Percentiles rank a stretch among this genome's conserved stretches.
These are phyloP conservation scores for Bedellia somnulentella DNA, from an alignment of 2,888 invertebrate species.

Conservation along the genomic window DNA sequence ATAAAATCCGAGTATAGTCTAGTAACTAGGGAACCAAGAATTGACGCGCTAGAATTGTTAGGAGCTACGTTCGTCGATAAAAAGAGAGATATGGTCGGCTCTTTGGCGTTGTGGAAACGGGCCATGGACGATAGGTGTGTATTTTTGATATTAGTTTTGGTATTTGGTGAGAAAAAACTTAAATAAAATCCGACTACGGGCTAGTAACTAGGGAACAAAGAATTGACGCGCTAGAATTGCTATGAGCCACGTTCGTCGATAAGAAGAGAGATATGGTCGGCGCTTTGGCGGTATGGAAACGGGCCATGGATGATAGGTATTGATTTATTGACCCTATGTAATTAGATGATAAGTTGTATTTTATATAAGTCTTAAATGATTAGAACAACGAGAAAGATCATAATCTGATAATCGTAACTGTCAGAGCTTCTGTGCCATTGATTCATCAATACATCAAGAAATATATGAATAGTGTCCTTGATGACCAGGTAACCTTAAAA, in stretches of 20 bases:
- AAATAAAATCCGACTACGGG: slow-evolving; percentile 75
- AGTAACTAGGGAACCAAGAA: slow-evolving; percentile 76
- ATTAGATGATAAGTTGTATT: no score
- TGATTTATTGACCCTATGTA: no score
- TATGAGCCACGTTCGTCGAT: slow-evolving; percentile 96
- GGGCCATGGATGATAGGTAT: slow-evolving; percentile 86
- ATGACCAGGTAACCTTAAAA: no score
- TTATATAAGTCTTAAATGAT: no score
- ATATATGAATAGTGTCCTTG: no score
- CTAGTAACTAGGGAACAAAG: slow-evolving; percentile 76
- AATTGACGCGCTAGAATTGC: slow-evolving; percentile 86
- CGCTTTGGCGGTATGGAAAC: slow-evolving; percentile 86
- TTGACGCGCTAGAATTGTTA: slow-evolving; percentile 87
- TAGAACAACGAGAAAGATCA: no score
- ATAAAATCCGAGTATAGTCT: slow-evolving; percentile 74
- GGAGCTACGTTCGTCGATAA: slow-evolving; percentile 98
- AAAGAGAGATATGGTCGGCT: slow-evolving; percentile 90
- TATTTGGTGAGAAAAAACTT: no score
- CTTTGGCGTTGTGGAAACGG: slow-evolving; percentile 84
- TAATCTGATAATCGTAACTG: no score
- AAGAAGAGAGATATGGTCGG: slow-evolving; percentile 92
- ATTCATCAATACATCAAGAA: no score
- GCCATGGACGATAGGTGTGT: slow-evolving; percentile 84
- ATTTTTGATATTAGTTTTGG: no score
- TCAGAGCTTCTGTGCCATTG: no score